A percentile compares a stretch with the other conserved stretches of the same genome.
phyloP scores from a whole-genome alignment of 2,888 invertebrate genomes.

The Nomada fabriciana region DNA sequence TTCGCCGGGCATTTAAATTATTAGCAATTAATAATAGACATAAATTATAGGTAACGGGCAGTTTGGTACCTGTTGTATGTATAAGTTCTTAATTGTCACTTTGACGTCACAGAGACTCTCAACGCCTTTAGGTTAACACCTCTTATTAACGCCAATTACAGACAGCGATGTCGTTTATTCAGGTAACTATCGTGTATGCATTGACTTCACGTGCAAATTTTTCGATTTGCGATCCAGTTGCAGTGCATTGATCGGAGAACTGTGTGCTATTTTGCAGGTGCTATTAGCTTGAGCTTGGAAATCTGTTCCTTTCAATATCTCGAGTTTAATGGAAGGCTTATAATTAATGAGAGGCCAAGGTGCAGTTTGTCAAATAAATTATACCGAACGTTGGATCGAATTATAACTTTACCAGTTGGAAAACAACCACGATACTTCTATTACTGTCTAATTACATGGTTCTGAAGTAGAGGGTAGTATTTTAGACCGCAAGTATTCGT shows the following conservation, averaged over 20 bases:
- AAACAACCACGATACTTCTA: not conserved
- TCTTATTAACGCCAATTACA: not conserved
- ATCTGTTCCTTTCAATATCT: constrained; percentile 1
- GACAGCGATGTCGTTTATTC: not conserved
- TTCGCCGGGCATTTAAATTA: not conserved
- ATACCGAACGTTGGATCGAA: not conserved
- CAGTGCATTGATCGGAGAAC: not conserved
- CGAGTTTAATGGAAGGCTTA: not conserved
- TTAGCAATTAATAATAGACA: not conserved
- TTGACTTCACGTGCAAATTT: constrained; percentile 8
- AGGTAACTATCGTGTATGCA: not conserved
- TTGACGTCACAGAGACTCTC: not conserved
- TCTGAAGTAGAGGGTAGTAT: not conserved
- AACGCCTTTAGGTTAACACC: not conserved
- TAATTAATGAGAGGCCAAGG: constrained; percentile 12
- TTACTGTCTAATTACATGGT: not conserved
- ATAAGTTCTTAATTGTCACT: not conserved
- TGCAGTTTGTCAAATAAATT: constrained; percentile 29
- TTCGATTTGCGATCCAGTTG: constrained; percentile 1
- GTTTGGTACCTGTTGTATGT: not conserved
- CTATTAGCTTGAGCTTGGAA: constrained; percentile 7
- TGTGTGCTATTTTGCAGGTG: not conserved
- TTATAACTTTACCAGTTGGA: constrained; percentile 1
- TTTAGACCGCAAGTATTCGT: not conserved
- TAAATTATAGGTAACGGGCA: not conserved